Evolutionary conservation across 2,888 invertebrate species (phyloP).

Genomic region (Scaptodrosophila latifasciaeformis): DNA sequence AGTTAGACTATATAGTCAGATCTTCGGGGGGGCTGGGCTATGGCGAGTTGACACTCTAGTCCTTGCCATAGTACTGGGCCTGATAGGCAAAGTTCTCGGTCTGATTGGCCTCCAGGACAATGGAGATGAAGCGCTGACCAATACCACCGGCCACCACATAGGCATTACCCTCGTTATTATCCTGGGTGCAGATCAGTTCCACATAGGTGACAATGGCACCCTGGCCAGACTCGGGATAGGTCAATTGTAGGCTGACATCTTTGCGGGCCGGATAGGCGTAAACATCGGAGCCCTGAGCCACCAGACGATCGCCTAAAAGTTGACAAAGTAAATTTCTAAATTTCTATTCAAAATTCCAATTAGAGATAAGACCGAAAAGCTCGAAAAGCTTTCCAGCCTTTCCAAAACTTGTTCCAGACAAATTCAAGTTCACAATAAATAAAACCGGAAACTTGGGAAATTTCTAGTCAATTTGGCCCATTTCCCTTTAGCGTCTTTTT

Average conservation of each 20-base stretch:
- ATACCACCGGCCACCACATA: conserved; percentile 72
- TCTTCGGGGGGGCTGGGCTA: neutral
- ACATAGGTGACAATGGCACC: conserved; percentile 67
- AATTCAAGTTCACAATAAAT: neutral
- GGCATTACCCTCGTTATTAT: conserved; percentile 65
- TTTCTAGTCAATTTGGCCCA: no score
- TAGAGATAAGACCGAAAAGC: no score
- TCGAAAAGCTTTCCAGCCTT: no score
- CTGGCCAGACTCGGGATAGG: conserved; percentile 64
- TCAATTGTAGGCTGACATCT: conserved; percentile 67
- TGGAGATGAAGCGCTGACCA: conserved; percentile 68
- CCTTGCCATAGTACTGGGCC: conserved; percentile 61
- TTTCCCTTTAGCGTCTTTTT: no score
- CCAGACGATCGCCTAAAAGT: conserved; percentile 65
- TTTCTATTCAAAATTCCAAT: neutral
- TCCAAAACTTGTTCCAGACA: neutral
- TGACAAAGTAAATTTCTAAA: conserved; percentile 1
- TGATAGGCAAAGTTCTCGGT: conserved; percentile 67
- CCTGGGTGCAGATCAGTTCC: conserved; percentile 65
- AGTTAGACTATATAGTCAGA: neutral
- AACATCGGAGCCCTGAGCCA: conserved; percentile 66
- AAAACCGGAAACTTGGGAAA: no score
- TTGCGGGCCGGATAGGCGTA: conserved; percentile 53
- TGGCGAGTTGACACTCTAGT: no score
- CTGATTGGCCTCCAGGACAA: conserved; percentile 68